These are phyloP conservation scores for Mastomys coucha DNA, from an alignment of 2,113 vertebrate genomes.

Conservation along the genomic window DNA sequence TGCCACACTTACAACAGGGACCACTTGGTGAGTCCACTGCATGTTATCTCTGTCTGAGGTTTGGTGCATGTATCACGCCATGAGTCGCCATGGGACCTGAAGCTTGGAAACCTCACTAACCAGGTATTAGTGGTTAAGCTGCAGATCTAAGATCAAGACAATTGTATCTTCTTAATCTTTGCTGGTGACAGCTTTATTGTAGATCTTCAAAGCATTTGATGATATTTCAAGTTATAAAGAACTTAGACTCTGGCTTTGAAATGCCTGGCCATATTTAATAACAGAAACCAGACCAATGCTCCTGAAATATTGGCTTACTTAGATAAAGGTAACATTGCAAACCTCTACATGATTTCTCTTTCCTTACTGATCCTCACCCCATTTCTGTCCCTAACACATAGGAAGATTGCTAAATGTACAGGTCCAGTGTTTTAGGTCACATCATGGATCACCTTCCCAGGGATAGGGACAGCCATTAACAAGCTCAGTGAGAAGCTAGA, in stretches of 20 bases:
- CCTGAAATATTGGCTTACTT: neutral
- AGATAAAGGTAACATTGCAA: neutral
- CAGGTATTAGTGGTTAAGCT: neutral
- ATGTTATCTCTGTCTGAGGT: neutral
- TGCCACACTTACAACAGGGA: neutral
- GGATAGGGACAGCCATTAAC: neutral
- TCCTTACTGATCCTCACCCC: neutral
- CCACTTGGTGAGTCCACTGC: neutral
- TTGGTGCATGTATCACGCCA: no score
- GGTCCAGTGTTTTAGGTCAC: neutral
- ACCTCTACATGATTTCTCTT: slow-evolving; percentile 3
- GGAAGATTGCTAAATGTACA: neutral
- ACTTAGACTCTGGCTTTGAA: neutral
- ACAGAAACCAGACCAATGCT: neutral
- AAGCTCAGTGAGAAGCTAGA: neutral
- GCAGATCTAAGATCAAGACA: neutral
- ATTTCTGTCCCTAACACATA: neutral
- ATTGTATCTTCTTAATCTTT: neutral
- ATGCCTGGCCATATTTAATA: neutral
- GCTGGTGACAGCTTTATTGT: neutral
- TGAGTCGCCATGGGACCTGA: neutral
- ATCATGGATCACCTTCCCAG: neutral
- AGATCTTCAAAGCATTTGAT: neutral
- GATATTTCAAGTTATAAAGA: neutral
- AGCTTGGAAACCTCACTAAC: neutral